Base-by-base conservation (phyloP, 2,888 invertebrate genomes). In the Macrophya alboannulata region DNA sequence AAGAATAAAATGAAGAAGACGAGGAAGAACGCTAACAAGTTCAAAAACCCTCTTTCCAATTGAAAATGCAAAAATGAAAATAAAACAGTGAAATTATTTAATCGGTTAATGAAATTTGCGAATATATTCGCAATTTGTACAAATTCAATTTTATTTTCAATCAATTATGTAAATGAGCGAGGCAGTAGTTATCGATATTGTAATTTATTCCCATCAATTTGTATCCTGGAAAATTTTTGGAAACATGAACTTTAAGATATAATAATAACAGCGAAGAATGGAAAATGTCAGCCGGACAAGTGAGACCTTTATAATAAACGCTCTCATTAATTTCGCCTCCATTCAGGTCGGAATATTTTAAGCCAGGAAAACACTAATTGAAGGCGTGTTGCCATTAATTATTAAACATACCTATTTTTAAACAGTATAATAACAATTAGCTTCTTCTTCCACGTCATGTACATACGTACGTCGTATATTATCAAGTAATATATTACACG, bases 301-400 rank as follows among this genome's bases (percentile, higher is more conserved):
- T 51, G 40, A 40, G 59, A 62, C 81, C 62, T 59, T n/a, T 40
- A 43, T 59, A 62, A 81, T 62, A 12, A 59, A 81, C 43, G 40
- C 15, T 59, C 43, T 59, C 31, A 62, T 81, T 40, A 79, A 55
- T 37, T 31, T 79, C 37, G 79, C 79, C 37, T 21, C 37, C 10
- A 37, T 59, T 17, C 21, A 62, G 43, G 12, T 21, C 12, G 59
- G 40, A 77, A 37, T 81, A 62, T 59, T 81, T 62, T 81, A 43
- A 40, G 79, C 59, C 62, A 51, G 59, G 81, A 81, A 62, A 62
- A 51, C 6, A 59, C 62, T 59, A 81, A 62, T 81, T 62, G 21
- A 21, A 62, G 43, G 81, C 59, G 59, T 59, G 40, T 40, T 15
- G 31, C n/a, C 51, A 43, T 55, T 51, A 43, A 8, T 81, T 62